Percentiles rank a stretch among this genome's conserved stretches.
phyloP scores from a whole-genome alignment of 2,797 vertebrate genomes.

The Schizopygopsis malacanthus region DNA sequence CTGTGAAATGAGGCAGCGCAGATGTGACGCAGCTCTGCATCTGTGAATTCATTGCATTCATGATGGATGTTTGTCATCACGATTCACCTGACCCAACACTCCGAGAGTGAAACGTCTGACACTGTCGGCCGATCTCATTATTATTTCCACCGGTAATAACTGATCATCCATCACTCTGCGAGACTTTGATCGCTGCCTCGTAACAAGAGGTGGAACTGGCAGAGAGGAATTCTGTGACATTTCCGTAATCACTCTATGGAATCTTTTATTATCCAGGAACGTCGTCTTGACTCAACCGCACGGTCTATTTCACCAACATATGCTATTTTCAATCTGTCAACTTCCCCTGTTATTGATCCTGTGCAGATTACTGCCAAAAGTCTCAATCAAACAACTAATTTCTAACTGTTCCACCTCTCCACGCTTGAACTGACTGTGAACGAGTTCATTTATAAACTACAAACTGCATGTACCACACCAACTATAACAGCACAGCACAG shows the following conservation, averaged over 20 bases:
- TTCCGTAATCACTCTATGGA: conserved; percentile 75
- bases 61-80: conserved; percentile 49
- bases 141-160: conserved; percentile 65
- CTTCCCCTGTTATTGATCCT: conserved; percentile 19
- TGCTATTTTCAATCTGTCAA: conserved; percentile 36
- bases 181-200: conserved; percentile 64
- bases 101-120: conserved; percentile 51
- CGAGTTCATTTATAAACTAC: conserved; percentile 20
- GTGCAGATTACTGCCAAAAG: conserved; percentile 34
- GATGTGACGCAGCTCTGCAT: not conserved
- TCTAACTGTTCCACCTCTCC: not conserved
- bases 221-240: conserved; percentile 69
- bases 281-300: conserved; percentile 47
- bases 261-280: conserved; percentile 74
- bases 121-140: conserved; percentile 50
- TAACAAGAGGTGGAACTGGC: conserved; percentile 62
- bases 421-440: not conserved
- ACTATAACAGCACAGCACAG: conserved; percentile 42
- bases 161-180: conserved; percentile 61
- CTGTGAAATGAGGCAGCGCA: conserved; percentile 9
- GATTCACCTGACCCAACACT: conserved; percentile 43
- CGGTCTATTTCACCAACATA: conserved; percentile 29
- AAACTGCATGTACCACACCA: conserved; percentile 8
- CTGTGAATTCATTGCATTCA: conserved; percentile 13
- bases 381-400: conserved; percentile 35